phyloP scores from a whole-genome alignment of 2,113 vertebrate species.

The Triplophysa dalaica region DNA sequence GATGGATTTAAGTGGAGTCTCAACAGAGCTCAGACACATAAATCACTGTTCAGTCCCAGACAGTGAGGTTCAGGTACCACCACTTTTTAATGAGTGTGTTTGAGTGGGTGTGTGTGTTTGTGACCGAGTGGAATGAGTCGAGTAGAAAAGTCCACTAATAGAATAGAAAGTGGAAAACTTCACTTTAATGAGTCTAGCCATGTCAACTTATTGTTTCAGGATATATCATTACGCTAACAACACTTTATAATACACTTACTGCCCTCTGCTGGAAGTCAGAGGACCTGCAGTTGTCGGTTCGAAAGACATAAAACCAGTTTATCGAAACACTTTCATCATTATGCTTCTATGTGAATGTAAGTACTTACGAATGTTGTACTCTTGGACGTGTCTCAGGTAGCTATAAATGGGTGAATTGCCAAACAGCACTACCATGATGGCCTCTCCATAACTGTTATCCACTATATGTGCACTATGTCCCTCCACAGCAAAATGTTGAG shows the following conservation, averaged over 20 bases:
- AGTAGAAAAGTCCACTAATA: conserved; percentile 10
- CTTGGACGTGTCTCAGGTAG: conserved; percentile 87
- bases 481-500: conserved; percentile 84
- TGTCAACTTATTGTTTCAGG: neutral
- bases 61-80: conserved; percentile 50
- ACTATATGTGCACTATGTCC: conserved; percentile 88
- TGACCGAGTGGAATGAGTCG: neutral
- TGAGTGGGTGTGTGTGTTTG: conserved; percentile 39
- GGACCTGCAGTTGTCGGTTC: neutral
- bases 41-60: conserved; percentile 61
- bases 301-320: neutral
- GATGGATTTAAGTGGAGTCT: conserved; percentile 39
- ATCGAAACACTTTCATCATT: too few species aligned
- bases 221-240: neutral
- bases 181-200: conserved; percentile 27
- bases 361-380: conserved; percentile 86
- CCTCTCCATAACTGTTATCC: conserved; percentile 78
- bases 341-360: neutral
- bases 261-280: conserved; percentile 59
- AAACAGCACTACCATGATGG: conserved; percentile 87
- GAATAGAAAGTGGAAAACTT: conserved; percentile 6
- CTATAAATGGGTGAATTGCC: conserved; percentile 88
- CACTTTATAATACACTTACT: conserved; percentile 13
- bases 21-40: conserved; percentile 56
- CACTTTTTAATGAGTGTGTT: conserved; percentile 56